Conservation (phyloP, 2,888 invertebrate genomes). For the Lordiphosa andalusiaca region DNA sequence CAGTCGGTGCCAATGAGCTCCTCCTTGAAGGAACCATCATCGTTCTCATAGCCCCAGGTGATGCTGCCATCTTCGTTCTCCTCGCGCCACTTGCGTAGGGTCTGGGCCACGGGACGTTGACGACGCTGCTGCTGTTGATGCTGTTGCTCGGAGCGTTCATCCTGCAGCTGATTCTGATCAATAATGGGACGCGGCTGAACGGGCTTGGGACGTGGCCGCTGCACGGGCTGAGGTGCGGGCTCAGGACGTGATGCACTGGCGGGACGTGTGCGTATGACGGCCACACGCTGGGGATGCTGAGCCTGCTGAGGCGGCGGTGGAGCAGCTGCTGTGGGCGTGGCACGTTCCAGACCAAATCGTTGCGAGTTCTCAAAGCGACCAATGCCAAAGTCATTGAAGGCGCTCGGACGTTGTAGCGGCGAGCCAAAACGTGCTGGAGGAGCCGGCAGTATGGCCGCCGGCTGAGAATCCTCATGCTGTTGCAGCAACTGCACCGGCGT, state of each 20-base stretch:
- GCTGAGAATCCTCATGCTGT: conserved; percentile 62
- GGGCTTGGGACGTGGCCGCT: conserved; percentile 73
- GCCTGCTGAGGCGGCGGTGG: conserved; percentile 62
- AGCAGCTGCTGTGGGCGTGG: conserved; percentile 45
- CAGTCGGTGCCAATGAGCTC: conserved; percentile 90
- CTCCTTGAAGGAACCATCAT: conserved; percentile 92
- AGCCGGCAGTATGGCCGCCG: conserved; percentile 58
- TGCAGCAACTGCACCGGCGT: conserved; percentile 74
- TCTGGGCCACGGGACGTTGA: conserved; percentile 87
- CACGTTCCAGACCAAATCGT: conserved; percentile 75
- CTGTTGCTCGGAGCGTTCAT: conserved; percentile 64
- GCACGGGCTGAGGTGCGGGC: conserved; percentile 72
- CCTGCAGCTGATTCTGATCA: conserved; percentile 73
- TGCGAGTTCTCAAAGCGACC: conserved; percentile 66
- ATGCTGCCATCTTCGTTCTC: conserved; percentile 89
- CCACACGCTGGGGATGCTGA: conserved; percentile 82
- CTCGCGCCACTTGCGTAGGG: conserved; percentile 86
- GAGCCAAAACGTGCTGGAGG: conserved; percentile 25
- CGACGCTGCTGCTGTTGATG: conserved; percentile 67
- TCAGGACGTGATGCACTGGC: conserved; percentile 77
- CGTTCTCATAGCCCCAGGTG: conserved; percentile 93
- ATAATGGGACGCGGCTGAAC: conserved; percentile 76
- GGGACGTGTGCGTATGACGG: conserved; percentile 75
- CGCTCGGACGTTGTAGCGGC: conserved; percentile 46
- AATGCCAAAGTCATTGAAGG: conserved; percentile 76